phyloP scores from a whole-genome alignment of 2,113 vertebrate genomes.

The Silurus meridionalis region DNA sequence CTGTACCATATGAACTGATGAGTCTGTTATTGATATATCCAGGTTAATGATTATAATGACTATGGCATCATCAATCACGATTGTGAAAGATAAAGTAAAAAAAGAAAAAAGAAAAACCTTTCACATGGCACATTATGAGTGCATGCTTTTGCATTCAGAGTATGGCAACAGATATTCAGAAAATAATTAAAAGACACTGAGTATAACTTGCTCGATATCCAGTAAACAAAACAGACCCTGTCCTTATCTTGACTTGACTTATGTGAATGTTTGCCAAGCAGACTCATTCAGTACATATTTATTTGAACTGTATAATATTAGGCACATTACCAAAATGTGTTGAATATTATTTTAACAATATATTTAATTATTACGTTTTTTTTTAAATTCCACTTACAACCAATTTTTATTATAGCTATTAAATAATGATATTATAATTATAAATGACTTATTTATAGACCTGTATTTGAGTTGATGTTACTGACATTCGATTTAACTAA shows the following conservation, averaged over 20 bases:
- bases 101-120: background rate
- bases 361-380: background rate
- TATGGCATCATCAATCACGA: conserved; percentile 33
- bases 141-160: background rate
- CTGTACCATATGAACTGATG: conserved; percentile 16
- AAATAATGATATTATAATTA: background rate
- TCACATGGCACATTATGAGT: conserved; percentile 1
- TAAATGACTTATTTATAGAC: background rate
- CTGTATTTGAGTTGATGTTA: background rate
- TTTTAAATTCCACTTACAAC: background rate
- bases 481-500: background rate
- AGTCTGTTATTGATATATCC: conserved; percentile 13
- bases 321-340: background rate
- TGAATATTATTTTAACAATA: background rate
- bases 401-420: background rate
- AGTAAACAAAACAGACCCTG: background rate
- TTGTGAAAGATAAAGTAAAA: background rate
- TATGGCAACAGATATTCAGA: background rate
- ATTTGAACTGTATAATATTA: background rate
- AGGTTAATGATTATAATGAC: conserved; percentile 29
- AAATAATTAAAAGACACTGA: conserved; percentile 12
- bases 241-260: background rate
- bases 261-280: background rate
- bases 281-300: background rate
- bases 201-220: background rate